Evolutionary conservation across 2,113 vertebrate species (phyloP).

Genomic region (Cariama cristata): DNA sequence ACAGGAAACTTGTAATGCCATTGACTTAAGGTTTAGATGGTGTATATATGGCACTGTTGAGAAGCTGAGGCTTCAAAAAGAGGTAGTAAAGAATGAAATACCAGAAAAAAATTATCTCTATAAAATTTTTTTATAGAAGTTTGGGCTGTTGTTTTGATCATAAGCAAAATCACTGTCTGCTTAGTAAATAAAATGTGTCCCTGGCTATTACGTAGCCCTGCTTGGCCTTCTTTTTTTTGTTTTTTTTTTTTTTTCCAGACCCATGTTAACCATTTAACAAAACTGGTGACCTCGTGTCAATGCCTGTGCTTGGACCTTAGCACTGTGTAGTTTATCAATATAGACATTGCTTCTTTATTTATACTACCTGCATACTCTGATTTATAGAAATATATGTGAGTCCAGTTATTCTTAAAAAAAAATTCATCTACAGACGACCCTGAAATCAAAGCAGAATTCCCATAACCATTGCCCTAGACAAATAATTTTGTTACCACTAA

Average conservation of each 20-base stretch:
- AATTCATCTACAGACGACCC: neutral
- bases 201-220: neutral
- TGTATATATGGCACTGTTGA: neutral
- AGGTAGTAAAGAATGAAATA: neutral
- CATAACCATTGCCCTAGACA: neutral
- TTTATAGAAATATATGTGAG: neutral
- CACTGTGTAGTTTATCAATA: neutral
- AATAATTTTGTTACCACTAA: neutral
- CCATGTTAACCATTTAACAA: neutral
- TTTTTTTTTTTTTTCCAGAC: neutral
- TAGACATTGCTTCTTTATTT: neutral
- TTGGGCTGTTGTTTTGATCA: neutral
- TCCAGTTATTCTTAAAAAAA: neutral
- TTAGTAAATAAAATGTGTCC: neutral
- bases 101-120: neutral
- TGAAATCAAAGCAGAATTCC: neutral
- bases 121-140: neutral
- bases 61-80: neutral
- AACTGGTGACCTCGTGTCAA: neutral
- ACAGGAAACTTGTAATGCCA: neutral
- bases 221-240: neutral
- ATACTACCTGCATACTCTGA: neutral
- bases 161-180: neutral
- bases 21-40: neutral
- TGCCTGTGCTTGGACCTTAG: neutral